A percentile compares a stretch with the other conserved stretches of the same genome.
These are phyloP conservation scores for Melanotaenia nigrans DNA, from an alignment of 2,797 vertebrate species.

Conservation along the genomic window DNA sequence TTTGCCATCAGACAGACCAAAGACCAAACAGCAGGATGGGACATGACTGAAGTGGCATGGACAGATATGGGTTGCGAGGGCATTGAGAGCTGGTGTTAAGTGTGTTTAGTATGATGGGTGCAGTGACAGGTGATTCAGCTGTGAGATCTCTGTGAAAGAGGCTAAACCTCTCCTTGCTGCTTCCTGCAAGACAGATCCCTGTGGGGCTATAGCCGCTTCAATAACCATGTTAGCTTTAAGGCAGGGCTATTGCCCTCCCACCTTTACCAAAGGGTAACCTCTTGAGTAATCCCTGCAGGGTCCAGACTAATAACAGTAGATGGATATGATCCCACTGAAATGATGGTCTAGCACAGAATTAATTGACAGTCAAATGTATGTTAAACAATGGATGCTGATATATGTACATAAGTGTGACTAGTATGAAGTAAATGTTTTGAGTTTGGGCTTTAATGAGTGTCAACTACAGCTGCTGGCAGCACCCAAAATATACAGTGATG, in stretches of 20 bases:
- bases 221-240: constrained; percentile 75
- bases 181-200: constrained; percentile 69
- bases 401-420: constrained; percentile 6
- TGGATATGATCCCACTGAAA: constrained; percentile 73
- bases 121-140: constrained; percentile 66
- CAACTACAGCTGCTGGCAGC: constrained; percentile 46
- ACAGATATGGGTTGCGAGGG: constrained; percentile 52
- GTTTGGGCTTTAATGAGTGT: constrained; percentile 36
- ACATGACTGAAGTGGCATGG: constrained; percentile 31
- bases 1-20: constrained; percentile 23
- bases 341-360: constrained; percentile 73
- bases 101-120: constrained; percentile 72
- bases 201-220: constrained; percentile 64
- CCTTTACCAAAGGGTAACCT: constrained; percentile 74
- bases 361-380: constrained; percentile 76
- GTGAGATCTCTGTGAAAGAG: constrained; percentile 60
- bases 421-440: constrained; percentile 7
- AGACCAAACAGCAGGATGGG: constrained; percentile 28
- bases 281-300: constrained; percentile 64
- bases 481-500: constrained; percentile 56
- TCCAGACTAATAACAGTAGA: constrained; percentile 72
- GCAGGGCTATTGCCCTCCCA: constrained; percentile 74
- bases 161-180: constrained; percentile 39
- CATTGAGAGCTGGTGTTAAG: constrained; percentile 64
- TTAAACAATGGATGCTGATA: constrained; percentile 54